Evolutionary conservation across 2,797 vertebrate genomes (phyloP), one percentile per base, ranked within the genome.

Genomic region (Holocentrus rufus): DNA sequence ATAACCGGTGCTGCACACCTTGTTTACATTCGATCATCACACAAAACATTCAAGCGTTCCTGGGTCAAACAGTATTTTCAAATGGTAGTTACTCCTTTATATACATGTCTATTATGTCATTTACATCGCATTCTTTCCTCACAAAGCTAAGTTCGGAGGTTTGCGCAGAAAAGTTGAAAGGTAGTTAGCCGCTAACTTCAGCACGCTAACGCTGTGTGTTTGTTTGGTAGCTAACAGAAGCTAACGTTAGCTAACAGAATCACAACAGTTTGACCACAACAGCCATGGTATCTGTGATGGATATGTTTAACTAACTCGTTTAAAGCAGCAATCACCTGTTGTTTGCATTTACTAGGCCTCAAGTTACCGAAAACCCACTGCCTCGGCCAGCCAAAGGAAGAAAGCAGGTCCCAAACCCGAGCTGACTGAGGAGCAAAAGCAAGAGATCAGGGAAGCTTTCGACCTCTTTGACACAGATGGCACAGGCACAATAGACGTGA

Each of bases 371-470:
- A 97, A 95, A 90, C 11, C 93, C 54, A n/a, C 83, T 70, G 4
- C 81, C 15, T 76, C 88, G 23, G 44, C 87, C 34, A 77, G 81
- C 46, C 95, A 92, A n/a, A 88, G 92, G 79, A 96, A 95, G 87
- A 97, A 93, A 89, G 67, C 89, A 5, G 80, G 79, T 54, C 68
- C 90, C 10, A 97, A 96, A 90, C 75, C 88, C 6, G 96, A 98
- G 25, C 80, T 98, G 72, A 96, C 93, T 0, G 97, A 98, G 82
- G 95, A 96, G 36, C 96, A 97, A 79, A 96, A 94, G 76, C 96
- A 97, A 85, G 97, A 98, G 88, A 95, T 98, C 66, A 95, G 95
- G 86, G 97, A 98, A 82, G 97, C 96, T 3, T 99, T 99, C 71
- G 97, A 98, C 79, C 91, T 99, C 60, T 98, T 98, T 52, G 96